Base-by-base conservation (phyloP, 2,888 invertebrate genomes). In the Patella depressa region DNA sequence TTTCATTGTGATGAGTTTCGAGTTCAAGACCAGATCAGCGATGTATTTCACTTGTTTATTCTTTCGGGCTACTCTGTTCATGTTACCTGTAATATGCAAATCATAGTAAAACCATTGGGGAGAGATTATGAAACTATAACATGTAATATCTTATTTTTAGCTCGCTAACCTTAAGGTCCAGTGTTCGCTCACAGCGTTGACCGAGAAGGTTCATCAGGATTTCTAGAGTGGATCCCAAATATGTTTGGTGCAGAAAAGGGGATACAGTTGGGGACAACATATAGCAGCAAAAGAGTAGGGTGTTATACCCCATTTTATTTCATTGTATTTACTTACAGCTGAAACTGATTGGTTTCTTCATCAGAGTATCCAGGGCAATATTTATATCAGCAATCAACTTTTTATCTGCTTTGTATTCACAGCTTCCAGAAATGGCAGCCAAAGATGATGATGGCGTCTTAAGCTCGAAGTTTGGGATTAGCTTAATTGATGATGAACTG, bases 211-310 rank as follows among this genome's bases (percentile, higher is more conserved):
- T 45, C 9, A 45, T 45, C 45, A 9, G 7, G 45, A 45, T 7
- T 45, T 45, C 34, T 5, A 5, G 34, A 5, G 9, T 45, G 45
- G 9, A 45, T 45, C 7, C 7, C 7, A 45, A 45, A 45, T 45
- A 0, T 7, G 34, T 4, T 3, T 34, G 34, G 45, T 45, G 45
- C 45, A 45, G 45, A 9, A 45, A 45, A 45, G 45, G 7, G 80
- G 73, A 54, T 79, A 75, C 5, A 85, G 57, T 34, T 82, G 79
- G 4, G 85, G 54, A 29, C 78, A 77, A 12, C 84, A 82, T 24
- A 80, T 80, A 75, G 80, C 45, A 84, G 45, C 4, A 45, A 5
- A 45, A 9, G 9, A 45, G 45, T 9, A 45, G 9, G 45, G 9
- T 0, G 9, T 9, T 45, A 45, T 9, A 45, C 45, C 45, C 45